These are phyloP conservation scores for Mandrillus leucophaeus DNA, from an alignment of 2,113 vertebrate species.

Conservation along the genomic window DNA sequence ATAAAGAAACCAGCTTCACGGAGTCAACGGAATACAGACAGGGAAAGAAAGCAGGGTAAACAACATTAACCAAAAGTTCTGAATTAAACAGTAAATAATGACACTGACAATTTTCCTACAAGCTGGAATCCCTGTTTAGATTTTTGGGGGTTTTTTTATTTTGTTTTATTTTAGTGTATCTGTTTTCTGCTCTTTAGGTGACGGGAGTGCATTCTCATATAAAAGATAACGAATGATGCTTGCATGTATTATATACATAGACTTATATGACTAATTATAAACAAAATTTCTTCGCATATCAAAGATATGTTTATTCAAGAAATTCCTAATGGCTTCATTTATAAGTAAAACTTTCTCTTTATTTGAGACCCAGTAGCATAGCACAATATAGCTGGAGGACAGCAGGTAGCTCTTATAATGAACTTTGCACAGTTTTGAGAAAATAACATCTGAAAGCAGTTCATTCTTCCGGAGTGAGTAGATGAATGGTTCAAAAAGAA, in stretches of 20 bases:
- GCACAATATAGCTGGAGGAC: conserved; percentile 44
- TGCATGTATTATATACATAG: conserved; percentile 11
- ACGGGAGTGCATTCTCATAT: conserved; percentile 43
- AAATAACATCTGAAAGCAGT: conserved; percentile 74
- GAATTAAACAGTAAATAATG: conserved; percentile 1
- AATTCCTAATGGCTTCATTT: conserved; percentile 79
- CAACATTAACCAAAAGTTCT: not conserved
- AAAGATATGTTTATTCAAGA: conserved; percentile 76
- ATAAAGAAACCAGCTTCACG: not conserved
- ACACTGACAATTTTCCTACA: not conserved
- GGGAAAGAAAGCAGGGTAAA: not conserved
- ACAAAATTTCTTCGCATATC: conserved; percentile 68
- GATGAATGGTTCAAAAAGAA: conserved; percentile 78
- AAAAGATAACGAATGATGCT: conserved; percentile 46
- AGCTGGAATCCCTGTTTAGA: not conserved
- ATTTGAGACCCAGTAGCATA: conserved; percentile 64
- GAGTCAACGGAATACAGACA: not conserved
- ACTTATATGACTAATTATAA: conserved; percentile 69
- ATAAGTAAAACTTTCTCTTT: conserved; percentile 70
- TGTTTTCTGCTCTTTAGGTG: conserved; percentile 44
- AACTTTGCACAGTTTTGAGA: conserved; percentile 75
- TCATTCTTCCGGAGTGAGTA: conserved; percentile 71
- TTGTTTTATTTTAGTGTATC: not conserved
- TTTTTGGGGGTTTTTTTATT: not conserved
- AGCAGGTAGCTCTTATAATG: conserved; percentile 75